These are phyloP conservation scores for Nesometra sesokonis DNA, from an alignment of 35 echinoderm and acorn worm genomes.

Conservation along the genomic window DNA sequence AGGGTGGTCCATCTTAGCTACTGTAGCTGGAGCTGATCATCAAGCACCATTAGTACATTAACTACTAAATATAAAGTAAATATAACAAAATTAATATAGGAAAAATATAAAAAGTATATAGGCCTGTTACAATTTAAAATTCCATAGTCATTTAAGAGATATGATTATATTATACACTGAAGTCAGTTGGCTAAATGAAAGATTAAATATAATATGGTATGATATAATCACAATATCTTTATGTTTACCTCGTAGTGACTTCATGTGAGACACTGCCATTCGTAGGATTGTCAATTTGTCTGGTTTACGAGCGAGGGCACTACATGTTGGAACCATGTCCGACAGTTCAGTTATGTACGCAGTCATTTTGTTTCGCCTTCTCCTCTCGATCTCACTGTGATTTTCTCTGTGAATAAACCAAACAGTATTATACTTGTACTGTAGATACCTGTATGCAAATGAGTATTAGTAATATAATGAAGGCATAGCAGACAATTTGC, in stretches of 20 bases:
- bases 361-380: constrained; percentile 90
- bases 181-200: too few species aligned
- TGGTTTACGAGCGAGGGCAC: constrained; percentile 86
- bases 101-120: too few species aligned
- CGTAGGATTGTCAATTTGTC: constrained; percentile 90
- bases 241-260: constrained; percentile 68
- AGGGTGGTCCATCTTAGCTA: too few species aligned
- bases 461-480: background rate
- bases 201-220: too few species aligned
- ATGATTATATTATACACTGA: too few species aligned
- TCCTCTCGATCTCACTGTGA: constrained; percentile 93
- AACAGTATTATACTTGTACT: background rate
- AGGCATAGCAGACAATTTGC: background rate
- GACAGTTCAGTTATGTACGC: constrained; percentile 97
- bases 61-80: too few species aligned
- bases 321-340: constrained; percentile 97
- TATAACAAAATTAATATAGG: too few species aligned
- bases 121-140: too few species aligned
- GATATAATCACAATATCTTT: too few species aligned
- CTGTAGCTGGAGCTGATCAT: too few species aligned
- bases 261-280: constrained; percentile 99
- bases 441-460: background rate
- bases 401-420: constrained; percentile 57
- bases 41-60: too few species aligned
- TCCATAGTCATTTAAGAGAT: too few species aligned